Percentiles rank a stretch among this genome's conserved stretches.
phyloP scores from a whole-genome alignment of 2,888 invertebrate genomes.

The Drosophila kambysellisi region DNA sequence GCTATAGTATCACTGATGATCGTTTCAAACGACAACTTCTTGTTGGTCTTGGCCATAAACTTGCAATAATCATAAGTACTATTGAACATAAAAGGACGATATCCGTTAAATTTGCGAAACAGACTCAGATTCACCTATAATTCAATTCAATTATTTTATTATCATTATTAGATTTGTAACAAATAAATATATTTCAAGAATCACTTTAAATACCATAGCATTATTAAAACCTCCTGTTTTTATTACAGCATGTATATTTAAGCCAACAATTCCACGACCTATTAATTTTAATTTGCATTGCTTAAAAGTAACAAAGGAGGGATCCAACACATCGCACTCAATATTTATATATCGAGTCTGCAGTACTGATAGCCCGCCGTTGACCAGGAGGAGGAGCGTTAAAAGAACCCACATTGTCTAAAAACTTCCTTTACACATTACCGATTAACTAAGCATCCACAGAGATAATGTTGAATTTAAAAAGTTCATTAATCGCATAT shows the following conservation, averaged over 20 bases:
- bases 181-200: background rate
- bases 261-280: constrained; percentile 18
- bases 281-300: constrained; percentile 18
- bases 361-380: background rate
- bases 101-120: constrained; percentile 37
- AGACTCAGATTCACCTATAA: constrained; percentile 33
- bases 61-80: constrained; percentile 32
- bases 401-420: constrained; percentile 1
- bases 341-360: constrained; percentile 10
- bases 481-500: no score
- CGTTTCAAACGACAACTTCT: constrained; percentile 9
- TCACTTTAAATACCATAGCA: constrained; percentile 16
- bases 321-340: constrained; percentile 24
- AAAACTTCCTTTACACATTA: background rate
- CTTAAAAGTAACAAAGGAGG: background rate
- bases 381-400: background rate
- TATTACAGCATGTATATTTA: constrained; percentile 12
- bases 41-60: background rate
- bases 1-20: background rate
- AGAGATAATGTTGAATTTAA: background rate
- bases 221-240: constrained; percentile 2
- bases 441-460: background rate
- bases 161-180: no score
- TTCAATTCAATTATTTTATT: no score
- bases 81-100: constrained; percentile 45